phyloP scores from a whole-genome alignment of 2,113 vertebrate species.

The Loxodonta africana region DNA sequence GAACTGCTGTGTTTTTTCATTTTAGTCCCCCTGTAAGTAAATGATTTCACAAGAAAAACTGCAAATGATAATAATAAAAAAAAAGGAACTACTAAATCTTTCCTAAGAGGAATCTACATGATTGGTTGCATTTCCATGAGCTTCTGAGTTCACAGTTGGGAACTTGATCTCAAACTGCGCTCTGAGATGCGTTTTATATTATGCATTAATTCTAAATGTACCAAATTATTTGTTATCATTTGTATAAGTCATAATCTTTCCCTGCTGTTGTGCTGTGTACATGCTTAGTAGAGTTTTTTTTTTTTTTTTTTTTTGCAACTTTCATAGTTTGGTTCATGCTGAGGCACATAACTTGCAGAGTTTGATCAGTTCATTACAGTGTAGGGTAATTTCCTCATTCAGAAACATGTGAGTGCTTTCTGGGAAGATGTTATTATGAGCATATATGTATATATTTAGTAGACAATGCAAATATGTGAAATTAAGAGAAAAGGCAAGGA shows the following conservation, averaged over 20 bases:
- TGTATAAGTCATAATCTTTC: conserved; percentile 49
- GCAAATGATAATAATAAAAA: conserved; percentile 47
- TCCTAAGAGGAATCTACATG: conserved; percentile 39
- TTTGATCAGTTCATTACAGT: conserved; percentile 78
- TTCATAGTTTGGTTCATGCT: conserved; percentile 69
- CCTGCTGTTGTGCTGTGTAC: not conserved
- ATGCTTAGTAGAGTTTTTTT: not conserved
- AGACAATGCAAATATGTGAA: not conserved
- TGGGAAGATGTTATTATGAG: not conserved
- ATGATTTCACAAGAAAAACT: conserved; percentile 76
- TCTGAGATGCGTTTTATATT: conserved; percentile 21
- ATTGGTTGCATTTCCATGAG: conserved; percentile 68
- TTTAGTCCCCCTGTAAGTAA: conserved; percentile 75
- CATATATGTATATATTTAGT: conserved; percentile 51
- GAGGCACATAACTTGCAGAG: conserved; percentile 50
- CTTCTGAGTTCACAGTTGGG: conserved; percentile 75
- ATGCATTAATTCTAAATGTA: conserved; percentile 21
- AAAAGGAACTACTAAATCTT: conserved; percentile 65
- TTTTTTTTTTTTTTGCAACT: conserved; percentile 49
- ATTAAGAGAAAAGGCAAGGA: conserved; percentile 23
- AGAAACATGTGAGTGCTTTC: conserved; percentile 58
- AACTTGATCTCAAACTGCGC: conserved; percentile 69
- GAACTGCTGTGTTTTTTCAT: conserved; percentile 64
- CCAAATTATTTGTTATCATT: conserved; percentile 44
- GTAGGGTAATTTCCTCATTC: conserved; percentile 62